phyloP scores from a whole-genome alignment of 2,888 invertebrate species.

The Priocnemis perturbator region DNA sequence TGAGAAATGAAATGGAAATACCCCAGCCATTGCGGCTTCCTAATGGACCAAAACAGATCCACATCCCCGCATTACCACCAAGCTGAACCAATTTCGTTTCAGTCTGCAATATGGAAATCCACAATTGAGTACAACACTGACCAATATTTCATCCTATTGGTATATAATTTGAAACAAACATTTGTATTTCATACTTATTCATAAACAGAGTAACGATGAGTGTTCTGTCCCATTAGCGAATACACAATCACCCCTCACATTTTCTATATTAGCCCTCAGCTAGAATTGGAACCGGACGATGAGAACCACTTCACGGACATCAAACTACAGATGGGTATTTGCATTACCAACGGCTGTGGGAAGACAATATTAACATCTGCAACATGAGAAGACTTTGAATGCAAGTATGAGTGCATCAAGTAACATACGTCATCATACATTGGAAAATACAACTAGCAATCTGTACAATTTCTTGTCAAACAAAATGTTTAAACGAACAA shows the following conservation, averaged over 20 bases:
- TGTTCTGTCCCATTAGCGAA: constrained; percentile 29
- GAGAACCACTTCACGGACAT: constrained; percentile 50
- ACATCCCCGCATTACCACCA: constrained; percentile 74
- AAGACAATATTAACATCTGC: constrained; percentile 55
- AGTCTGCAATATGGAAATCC: constrained; percentile 29
- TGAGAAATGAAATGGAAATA: constrained; percentile 63
- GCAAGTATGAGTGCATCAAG: neutral
- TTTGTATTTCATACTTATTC: constrained; percentile 44
- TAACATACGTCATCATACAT: neutral
- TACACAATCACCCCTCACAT: constrained; percentile 42
- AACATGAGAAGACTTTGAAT: constrained; percentile 23
- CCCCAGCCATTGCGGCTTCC: constrained; percentile 71
- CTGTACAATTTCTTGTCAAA: too few relatives aligned
- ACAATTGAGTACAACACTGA: neutral
- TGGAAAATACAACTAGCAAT: neutral
- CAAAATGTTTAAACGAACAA: too few relatives aligned
- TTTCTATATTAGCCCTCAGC: constrained; percentile 53
- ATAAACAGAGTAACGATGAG: constrained; percentile 42
- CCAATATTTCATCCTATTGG: neutral
- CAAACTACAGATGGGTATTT: constrained; percentile 47
- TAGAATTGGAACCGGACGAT: constrained; percentile 49
- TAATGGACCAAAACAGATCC: constrained; percentile 70
- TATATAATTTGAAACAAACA: too few relatives aligned
- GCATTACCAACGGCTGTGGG: constrained; percentile 53
- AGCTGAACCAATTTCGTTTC: constrained; percentile 53